Evolutionary conservation across 2,888 invertebrate genomes (phyloP).

Genomic region (Nysson spinosus): DNA sequence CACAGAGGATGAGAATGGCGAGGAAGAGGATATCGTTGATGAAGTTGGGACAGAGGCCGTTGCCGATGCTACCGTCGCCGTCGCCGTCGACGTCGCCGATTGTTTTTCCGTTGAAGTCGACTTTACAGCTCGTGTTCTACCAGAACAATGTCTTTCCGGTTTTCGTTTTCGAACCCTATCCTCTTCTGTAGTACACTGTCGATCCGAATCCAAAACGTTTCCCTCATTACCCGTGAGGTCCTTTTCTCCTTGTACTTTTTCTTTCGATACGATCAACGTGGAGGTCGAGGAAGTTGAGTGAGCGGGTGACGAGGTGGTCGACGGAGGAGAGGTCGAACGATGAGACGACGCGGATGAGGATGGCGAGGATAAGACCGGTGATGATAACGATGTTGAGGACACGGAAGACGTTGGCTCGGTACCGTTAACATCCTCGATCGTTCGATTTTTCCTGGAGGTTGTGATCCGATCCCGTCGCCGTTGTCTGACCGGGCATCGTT

Average conservation of each 20-base stretch:
- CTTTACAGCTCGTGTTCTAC: slow-evolving; percentile 9
- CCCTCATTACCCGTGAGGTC: not conserved
- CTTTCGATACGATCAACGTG: slow-evolving; percentile 14
- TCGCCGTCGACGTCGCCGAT: not conserved
- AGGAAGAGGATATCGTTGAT: slow-evolving; percentile 40
- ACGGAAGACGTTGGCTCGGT: slow-evolving; percentile 22
- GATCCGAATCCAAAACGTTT: not conserved
- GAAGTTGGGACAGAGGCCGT: slow-evolving; percentile 17
- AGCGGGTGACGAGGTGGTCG: slow-evolving; percentile 45
- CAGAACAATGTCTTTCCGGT: slow-evolving; percentile 31
- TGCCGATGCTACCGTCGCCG: slow-evolving; percentile 8
- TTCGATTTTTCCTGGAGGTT: slow-evolving; percentile 17
- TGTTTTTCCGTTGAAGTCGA: not conserved
- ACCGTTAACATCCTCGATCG: slow-evolving; percentile 6
- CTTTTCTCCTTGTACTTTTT: not conserved
- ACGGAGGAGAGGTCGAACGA: slow-evolving; percentile 43
- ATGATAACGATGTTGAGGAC: slow-evolving; percentile 40
- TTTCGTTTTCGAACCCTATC: slow-evolving; percentile 32
- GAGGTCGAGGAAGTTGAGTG: slow-evolving; percentile 29
- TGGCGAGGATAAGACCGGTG: slow-evolving; percentile 38
- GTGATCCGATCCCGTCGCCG: slow-evolving; percentile 16
- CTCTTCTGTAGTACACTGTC: slow-evolving; percentile 6
- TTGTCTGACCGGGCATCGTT: slow-evolving; percentile 47
- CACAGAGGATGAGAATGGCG: slow-evolving; percentile 51
- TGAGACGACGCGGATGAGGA: slow-evolving; percentile 39